Percentiles rank a stretch among this genome's conserved stretches.
These are phyloP conservation scores for Pachydiplax longipennis DNA, from an alignment of 2,888 invertebrate species.

Conservation along the genomic window DNA sequence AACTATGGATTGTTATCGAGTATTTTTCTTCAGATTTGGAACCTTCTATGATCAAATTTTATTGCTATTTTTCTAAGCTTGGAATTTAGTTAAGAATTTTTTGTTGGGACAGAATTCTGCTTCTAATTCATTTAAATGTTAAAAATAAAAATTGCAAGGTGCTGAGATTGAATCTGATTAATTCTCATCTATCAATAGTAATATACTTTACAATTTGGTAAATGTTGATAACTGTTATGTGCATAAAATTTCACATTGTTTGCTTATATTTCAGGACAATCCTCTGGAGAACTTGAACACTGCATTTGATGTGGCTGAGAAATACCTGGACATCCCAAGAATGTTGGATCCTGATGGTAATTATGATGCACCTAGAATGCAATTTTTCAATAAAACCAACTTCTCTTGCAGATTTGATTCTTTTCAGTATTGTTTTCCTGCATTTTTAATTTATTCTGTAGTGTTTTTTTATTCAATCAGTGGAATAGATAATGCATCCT, in stretches of 20 bases:
- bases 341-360: conserved; percentile 99
- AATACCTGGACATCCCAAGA: conserved; percentile 99
- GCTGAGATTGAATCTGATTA: no score
- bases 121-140: no score
- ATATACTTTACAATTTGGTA: no score
- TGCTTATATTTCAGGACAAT: conserved; percentile 72
- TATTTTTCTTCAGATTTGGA: no score
- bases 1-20: no score
- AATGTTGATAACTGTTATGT: neutral
- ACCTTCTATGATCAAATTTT: no score
- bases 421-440: neutral
- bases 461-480: neutral
- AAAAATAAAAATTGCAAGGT: no score
- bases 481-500: no score
- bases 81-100: no score
- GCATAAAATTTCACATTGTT: neutral
- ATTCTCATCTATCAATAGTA: no score
- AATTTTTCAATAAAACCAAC: neutral
- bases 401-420: conserved; percentile 2
- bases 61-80: no score
- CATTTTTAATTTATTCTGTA: neutral
- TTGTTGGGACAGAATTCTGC: no score
- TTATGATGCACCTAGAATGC: neutral
- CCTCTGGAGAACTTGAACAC: conserved; percentile 98
- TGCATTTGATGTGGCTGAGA: conserved; percentile 99